Evolutionary conservation across 1,140 invertebrate species (phyloP), one percentile per base, ranked within the genome.

Genomic region (Drosophila sucinea): DNA sequence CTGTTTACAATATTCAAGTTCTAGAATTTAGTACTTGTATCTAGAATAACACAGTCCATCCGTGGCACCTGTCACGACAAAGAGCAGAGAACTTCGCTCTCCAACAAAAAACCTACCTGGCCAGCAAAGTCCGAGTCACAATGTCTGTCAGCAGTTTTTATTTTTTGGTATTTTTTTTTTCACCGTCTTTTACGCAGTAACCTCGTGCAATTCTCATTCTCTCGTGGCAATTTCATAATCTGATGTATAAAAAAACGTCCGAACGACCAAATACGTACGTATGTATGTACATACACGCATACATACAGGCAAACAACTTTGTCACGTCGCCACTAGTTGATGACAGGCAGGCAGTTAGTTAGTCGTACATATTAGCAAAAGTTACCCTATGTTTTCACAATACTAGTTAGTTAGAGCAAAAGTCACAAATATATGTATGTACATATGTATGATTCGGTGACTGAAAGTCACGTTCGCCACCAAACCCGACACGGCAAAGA

Each of bases 111-210:
- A 5, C 27, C 29, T 32, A 23, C 51, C 29, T 64, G 62, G 72
- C 72, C 30, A 64, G 32, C 35, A 54, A 67, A 32, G 51, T 40
- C 62, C 55, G 73, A 75, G 73, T 70, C 73, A 60, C 73, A 77
- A 77, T 77, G 73, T 77, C 7, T 67, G 73, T 77, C 73, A 77
- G 73, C 73, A 77, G 66, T 77, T 76, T 76, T 77, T 17, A 32
- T 27, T 32, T 56, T 11, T 7, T 55, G 51, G 29, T 55, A n/a
- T 56, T 56, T 30, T 30, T 56, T 27, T 23, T 55, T 32, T 58
- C 10, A 3, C n/a, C 41, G 73, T 58, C 41, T 77, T 77, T 70
- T 77, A 73, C 73, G 73, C 73, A 77, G 73, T 62, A 62, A 62
- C 40, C 60, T 61, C 60, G 60, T 44, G 60, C 60, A 51, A 47